Evolutionary conservation across 2,888 invertebrate genomes (phyloP).

Genomic region (Allygus modestus): DNA sequence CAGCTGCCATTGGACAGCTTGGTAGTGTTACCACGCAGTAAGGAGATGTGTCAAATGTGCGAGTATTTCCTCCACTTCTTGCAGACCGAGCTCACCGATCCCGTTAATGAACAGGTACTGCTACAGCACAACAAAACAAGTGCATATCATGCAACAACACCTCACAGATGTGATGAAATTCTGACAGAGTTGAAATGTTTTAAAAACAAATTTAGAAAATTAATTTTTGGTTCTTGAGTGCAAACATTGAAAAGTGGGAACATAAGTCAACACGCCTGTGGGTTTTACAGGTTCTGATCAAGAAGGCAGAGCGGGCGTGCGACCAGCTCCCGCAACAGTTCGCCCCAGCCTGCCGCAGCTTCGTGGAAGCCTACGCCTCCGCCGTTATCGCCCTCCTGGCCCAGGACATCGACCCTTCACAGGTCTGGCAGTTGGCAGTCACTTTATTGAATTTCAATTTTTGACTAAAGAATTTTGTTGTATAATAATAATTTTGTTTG

Average conservation of each 20-base stretch:
- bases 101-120: conserved; percentile 77
- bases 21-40: conserved; percentile 70
- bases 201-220: too few relatives aligned
- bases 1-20: conserved; percentile 57
- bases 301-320: conserved; percentile 82
- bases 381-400: conserved; percentile 87
- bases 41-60: conserved; percentile 85
- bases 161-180: too few relatives aligned
- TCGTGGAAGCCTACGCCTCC: conserved; percentile 88
- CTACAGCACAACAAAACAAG: too few relatives aligned
- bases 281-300: conserved; percentile 15
- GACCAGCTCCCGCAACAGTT: conserved; percentile 81
- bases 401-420: conserved; percentile 87
- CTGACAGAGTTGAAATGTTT: too few relatives aligned
- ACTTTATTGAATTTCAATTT: conserved; percentile 9
- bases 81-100: conserved; percentile 77
- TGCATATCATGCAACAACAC: too few relatives aligned
- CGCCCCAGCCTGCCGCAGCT: conserved; percentile 82
- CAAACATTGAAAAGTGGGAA: too few relatives aligned
- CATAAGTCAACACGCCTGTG: not conserved
- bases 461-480: not conserved
- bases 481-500: not conserved
- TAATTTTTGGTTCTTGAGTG: too few relatives aligned
- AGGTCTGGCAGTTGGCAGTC: conserved; percentile 79
- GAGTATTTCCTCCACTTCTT: conserved; percentile 89